Conservation (phyloP, 2,113 vertebrate species). For the Sarotherodon lohbergeri region DNA sequence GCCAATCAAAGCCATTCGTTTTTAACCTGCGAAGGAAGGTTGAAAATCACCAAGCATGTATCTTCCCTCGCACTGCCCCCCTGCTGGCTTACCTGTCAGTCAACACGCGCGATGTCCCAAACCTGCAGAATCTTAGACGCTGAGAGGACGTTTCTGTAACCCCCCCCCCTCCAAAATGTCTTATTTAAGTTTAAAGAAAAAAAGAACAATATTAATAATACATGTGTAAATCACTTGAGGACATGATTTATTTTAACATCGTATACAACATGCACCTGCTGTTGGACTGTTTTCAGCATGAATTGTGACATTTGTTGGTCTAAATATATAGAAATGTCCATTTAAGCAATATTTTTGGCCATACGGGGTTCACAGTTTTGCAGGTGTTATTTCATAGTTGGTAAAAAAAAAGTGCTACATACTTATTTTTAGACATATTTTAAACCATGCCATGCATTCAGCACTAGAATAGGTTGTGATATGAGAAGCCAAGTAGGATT, state of each 20-base stretch:
- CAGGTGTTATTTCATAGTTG: neutral
- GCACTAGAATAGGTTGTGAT: neutral
- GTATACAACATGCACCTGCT: neutral
- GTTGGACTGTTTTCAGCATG: neutral
- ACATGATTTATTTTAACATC: neutral
- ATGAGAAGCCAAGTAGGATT: neutral
- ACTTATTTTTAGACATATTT: neutral
- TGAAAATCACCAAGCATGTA: constrained; percentile 9
- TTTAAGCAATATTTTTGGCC: neutral
- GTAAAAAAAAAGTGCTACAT: neutral
- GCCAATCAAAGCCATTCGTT: constrained; percentile 1
- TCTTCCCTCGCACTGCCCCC: neutral
- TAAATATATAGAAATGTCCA: neutral
- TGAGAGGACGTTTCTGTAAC: neutral
- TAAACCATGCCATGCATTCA: neutral
- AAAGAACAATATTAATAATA: neutral
- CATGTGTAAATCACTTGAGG: neutral
- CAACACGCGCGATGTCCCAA: neutral
- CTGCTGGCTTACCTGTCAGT: constrained; percentile 37
- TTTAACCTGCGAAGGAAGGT: neutral
- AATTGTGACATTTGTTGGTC: neutral
- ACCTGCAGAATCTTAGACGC: neutral
- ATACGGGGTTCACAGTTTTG: neutral
- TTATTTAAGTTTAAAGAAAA: neutral
- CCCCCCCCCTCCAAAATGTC: neutral